These are phyloP conservation scores for Mobula birostris DNA, from an alignment of 2,113 vertebrate genomes.

Conservation along the genomic window DNA sequence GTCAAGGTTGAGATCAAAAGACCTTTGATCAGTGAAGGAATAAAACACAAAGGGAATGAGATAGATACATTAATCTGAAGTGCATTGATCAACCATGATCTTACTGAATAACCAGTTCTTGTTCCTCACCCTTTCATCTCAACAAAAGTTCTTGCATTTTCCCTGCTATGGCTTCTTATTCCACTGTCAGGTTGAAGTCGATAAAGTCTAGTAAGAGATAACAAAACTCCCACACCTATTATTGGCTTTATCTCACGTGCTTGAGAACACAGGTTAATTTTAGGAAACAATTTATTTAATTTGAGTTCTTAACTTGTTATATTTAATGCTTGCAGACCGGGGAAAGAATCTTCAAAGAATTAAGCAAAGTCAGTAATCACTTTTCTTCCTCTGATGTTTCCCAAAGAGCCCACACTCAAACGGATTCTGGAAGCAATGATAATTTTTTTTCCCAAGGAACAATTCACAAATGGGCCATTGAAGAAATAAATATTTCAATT, in stretches of 20 bases:
- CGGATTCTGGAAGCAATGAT: conserved; percentile 2
- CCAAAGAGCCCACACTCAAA: conserved; percentile 2
- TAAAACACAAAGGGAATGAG: no score
- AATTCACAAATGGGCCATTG: neutral
- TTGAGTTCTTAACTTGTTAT: neutral
- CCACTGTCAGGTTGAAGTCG: neutral
- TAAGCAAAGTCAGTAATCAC: neutral
- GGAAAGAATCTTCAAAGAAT: conserved; percentile 18
- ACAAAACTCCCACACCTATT: neutral
- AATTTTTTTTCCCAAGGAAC: neutral
- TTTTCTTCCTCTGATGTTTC: neutral
- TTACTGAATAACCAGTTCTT: no score
- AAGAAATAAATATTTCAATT: conserved; percentile 29
- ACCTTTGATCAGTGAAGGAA: no score
- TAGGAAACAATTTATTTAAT: neutral
- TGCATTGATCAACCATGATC: no score
- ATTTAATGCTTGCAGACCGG: neutral
- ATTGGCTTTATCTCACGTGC: neutral
- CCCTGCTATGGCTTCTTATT: no score
- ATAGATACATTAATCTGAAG: no score
- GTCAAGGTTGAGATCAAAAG: no score
- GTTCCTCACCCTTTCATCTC: no score
- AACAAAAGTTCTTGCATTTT: no score
- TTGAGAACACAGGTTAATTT: neutral
- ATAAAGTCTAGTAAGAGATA: neutral